These are phyloP conservation scores for Eutrigla gurnardus DNA, from an alignment of 2,797 vertebrate species.

Conservation along the genomic window DNA sequence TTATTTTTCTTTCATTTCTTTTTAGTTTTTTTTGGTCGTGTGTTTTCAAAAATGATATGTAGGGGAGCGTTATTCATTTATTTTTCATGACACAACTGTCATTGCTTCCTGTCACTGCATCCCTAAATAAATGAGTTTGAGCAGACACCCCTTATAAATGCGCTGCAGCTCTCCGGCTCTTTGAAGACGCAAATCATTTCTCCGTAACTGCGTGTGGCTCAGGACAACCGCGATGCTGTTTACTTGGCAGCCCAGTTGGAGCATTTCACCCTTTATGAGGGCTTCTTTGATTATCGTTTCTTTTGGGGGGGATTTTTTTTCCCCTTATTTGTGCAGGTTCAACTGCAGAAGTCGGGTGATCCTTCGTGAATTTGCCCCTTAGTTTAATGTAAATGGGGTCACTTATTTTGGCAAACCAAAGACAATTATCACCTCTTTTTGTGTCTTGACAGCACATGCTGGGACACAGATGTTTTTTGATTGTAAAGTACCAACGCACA, in stretches of 20 bases:
- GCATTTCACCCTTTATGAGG: neutral
- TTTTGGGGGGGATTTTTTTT: too few species aligned
- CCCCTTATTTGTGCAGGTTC: neutral
- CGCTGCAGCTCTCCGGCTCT: neutral
- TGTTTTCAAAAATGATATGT: neutral
- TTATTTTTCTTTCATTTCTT: neutral
- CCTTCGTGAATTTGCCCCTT: neutral
- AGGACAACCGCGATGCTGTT: neutral
- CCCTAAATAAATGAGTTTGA: constrained; percentile 4
- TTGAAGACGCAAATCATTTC: neutral
- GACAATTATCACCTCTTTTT: neutral
- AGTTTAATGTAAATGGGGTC: neutral
- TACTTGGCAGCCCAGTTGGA: neutral
- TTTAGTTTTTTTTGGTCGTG: neutral
- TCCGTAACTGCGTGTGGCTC: neutral
- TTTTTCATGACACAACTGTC: neutral
- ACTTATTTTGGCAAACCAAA: neutral
- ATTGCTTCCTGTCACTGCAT: neutral
- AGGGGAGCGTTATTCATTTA: neutral
- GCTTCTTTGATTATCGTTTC: neutral
- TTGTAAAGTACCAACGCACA: neutral
- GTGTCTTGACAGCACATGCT: too few species aligned
- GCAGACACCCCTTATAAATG: neutral
- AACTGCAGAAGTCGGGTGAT: neutral
- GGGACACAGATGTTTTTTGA: too few species aligned